A percentile compares a stretch with the other conserved stretches of the same genome.
Evolutionary conservation across 1,140 invertebrate species (phyloP).

Genomic region (Acromyrmex echinatior): DNA sequence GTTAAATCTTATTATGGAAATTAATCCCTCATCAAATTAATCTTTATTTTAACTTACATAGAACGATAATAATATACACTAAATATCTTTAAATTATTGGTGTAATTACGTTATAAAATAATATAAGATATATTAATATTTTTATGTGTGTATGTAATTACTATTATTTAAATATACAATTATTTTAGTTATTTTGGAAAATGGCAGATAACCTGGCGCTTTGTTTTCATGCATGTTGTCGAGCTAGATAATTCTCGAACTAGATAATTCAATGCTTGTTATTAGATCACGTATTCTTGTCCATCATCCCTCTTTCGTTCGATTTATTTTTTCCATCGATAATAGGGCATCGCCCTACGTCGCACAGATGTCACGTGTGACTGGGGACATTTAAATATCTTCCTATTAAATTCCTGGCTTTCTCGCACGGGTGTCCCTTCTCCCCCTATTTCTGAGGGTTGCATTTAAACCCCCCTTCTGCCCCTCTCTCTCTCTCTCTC

Average conservation of each 20-base stretch:
- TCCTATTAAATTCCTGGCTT: slow-evolving; percentile 75
- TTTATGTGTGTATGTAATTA: not conserved
- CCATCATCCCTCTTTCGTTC: not conserved
- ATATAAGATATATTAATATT: not conserved
- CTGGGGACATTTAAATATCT: slow-evolving; percentile 73
- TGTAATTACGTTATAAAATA: not conserved
- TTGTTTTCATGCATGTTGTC: not conserved
- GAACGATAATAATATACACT: not conserved
- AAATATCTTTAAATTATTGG: not conserved
- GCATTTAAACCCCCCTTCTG: slow-evolving; percentile 67
- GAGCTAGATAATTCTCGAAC: not conserved
- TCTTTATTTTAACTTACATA: not conserved
- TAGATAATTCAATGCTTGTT: not conserved
- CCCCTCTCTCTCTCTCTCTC: not conserved
- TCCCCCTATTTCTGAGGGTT: slow-evolving; percentile 14
- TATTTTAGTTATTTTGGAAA: not conserved
- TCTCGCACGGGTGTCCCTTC: slow-evolving; percentile 3
- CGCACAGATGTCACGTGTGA: slow-evolving; percentile 32
- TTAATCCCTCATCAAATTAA: not conserved
- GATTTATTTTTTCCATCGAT: slow-evolving; percentile 27
- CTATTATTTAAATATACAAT: not conserved
- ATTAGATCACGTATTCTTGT: no score
- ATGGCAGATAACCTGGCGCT: not conserved
- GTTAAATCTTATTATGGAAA: not conserved
- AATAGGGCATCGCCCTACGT: not conserved